Base-by-base conservation (phyloP, 2,888 invertebrate genomes). In the Microctonus brassicae region DNA sequence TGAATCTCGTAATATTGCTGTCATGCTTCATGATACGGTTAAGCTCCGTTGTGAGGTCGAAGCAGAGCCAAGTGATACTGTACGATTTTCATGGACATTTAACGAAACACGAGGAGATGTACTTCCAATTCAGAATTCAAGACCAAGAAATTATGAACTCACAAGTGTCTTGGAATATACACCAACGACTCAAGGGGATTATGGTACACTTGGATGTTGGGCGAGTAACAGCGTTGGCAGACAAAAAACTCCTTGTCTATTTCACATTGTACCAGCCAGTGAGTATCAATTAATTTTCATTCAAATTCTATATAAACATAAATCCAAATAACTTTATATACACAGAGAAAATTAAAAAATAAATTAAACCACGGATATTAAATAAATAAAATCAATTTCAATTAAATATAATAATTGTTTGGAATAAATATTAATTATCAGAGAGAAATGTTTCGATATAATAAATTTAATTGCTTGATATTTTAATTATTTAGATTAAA, bases 171-270 rank as follows among this genome's bases (percentile, higher is more conserved):
- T 94, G 76, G 89, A 90, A 75, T 92, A 92, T 82, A 89, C 89
- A 7, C 90, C 91, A n/a, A 84, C 85, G 60, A 83, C 84, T 6
- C 89, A 89, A 82, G 83, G 89, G 36, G 95, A 96, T 83, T 90
- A 95, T 77, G 95, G 95, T 73, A 95, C 95, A 80, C 88, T 96
- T 24, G 94, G 95, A 5, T 97, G 97, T 85, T 96, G 95, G 95
- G 95, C 95, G 4, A 93, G 92, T 85, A 96, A 96, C 86, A 91
- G 91, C 76, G 93, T 96, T 17, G 96, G 96, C 33, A 91, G 93
- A 78, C 96, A 96, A 88, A 89, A 91, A 76, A 91, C 90, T 75
- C 96, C 97, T 0, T 97, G 97, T 83, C 88, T 94, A 68, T 94
- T 95, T 86, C 92, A 94, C 88, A 91, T 96, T 71, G 89, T 94